Conservation (phyloP, 2,888 invertebrate species). For the Tetrapedia diversipes region DNA sequence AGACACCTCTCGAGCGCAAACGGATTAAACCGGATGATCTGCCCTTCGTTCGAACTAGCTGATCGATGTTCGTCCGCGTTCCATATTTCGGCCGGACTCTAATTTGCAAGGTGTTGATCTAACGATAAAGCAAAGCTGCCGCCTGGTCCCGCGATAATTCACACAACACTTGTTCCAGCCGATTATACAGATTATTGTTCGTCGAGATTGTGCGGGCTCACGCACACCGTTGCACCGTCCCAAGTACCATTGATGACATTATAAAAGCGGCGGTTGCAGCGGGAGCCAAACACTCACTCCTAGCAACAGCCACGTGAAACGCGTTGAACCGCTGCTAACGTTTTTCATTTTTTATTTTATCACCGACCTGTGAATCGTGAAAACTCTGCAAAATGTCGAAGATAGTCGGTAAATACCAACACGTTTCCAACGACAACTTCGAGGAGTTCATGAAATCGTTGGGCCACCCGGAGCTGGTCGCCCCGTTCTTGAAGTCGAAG, state of each 20-base stretch:
- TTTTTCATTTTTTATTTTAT: too few species aligned
- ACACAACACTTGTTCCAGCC: conserved; percentile 58
- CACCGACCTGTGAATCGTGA: too few species aligned
- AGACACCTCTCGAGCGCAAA: too few species aligned
- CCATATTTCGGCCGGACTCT: too few species aligned
- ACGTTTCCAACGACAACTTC: conserved; percentile 78
- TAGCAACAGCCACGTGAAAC: conserved; percentile 22
- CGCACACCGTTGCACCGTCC: background rate
- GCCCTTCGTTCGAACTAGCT: too few species aligned
- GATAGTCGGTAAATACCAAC: conserved; percentile 79
- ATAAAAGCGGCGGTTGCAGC: conserved; percentile 59
- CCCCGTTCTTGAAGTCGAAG: conserved; percentile 74
- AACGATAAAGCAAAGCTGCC: too few species aligned
- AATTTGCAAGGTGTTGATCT: too few species aligned
- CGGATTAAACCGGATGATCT: too few species aligned
- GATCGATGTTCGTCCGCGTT: too few species aligned
- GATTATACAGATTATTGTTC: conserved; percentile 60
- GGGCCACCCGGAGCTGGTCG: conserved; percentile 70
- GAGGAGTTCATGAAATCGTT: conserved; percentile 78
- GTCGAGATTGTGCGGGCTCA: conserved; percentile 19
- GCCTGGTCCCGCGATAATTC: conserved; percentile 55
- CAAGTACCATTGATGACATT: conserved; percentile 52
- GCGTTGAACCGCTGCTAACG: background rate
- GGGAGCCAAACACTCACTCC: conserved; percentile 31
- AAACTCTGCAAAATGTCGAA: conserved; percentile 74